Base-by-base conservation (phyloP, 2,113 vertebrate species). In the Camelus bactrianus region DNA sequence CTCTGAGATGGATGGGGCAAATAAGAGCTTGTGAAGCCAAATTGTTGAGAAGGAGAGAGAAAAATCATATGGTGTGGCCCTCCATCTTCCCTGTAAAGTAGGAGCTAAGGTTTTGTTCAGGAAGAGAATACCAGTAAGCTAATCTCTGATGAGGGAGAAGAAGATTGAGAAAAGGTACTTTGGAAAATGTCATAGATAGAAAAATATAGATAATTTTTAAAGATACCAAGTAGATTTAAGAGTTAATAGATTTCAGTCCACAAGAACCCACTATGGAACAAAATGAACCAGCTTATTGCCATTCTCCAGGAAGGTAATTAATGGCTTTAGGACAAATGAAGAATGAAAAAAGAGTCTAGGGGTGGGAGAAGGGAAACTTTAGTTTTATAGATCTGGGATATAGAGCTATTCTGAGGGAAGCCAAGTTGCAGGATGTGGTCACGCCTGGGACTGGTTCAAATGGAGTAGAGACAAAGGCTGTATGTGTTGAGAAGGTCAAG, bases 1-100 rank as follows among this genome's bases (percentile, higher is more conserved):
- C 58, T 93, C 32, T 70, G 62, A 90, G 35, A 56, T 70, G 7
- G 7, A 70, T 26, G 19, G 13, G 15, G 13, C 19, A 88, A 77
- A 88, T 32, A 54, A 93, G 38, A 82, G 6, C 56, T 82, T 56
- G 30, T 64, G 48, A 92, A 86, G 20, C 6, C n/a, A 82, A 70
- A 93, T 32, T 72, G 15, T 50, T 95, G 46, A 86, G 62, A 60
- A 93, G 22, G 48, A 76, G 30, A 90, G 30, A 91, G 24, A 87
- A 69, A 52, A 52, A 76, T 52, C 17, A 76, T 42, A 81, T 30
- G 52, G 52, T 32, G 13, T 56, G 50, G 16, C 24, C 52, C 50
- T 95, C 90, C 50, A 17, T 90, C 67, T 92, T 90, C 94, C 62
- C 54, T 95, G 20, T 42, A 90, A 94, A 75, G 30, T 56, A 69